These are phyloP conservation scores for Coremacera marginata DNA, from an alignment of 2,888 invertebrate species.

Conservation along the genomic window DNA sequence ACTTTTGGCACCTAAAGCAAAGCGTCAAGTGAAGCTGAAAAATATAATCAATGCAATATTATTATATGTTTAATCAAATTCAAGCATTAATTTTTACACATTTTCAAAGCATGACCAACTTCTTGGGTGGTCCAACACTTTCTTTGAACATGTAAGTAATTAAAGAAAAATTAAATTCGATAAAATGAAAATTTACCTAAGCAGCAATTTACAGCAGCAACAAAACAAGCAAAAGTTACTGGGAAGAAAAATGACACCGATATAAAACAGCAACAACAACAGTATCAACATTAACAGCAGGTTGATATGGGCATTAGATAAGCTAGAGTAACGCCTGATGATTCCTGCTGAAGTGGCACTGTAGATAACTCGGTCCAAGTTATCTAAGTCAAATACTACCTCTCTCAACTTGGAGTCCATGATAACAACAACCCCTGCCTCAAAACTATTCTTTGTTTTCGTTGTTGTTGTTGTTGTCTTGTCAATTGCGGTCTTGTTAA, in stretches of 20 bases:
- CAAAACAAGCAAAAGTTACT: too few species aligned
- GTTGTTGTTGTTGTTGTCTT: neutral
- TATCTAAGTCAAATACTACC: neutral
- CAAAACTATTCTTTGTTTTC: neutral
- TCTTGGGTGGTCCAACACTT: neutral
- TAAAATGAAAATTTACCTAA: neutral
- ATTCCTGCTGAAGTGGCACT: neutral
- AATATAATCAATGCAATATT: neutral
- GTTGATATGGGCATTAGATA: too few species aligned
- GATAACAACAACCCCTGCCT: neutral
- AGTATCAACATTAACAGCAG: too few species aligned
- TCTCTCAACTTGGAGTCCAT: neutral
- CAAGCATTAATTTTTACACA: neutral
- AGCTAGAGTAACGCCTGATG: neutral
- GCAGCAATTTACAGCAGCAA: too few species aligned
- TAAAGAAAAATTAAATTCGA: neutral
- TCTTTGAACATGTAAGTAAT: neutral
- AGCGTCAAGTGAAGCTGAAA: neutral
- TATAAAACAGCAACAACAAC: too few species aligned
- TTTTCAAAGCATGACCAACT: neutral
- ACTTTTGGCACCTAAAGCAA: constrained; percentile 21
- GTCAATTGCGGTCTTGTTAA: constrained; percentile 23
- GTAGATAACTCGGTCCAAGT: neutral
- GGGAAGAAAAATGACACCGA: too few species aligned
- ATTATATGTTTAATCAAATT: too few species aligned